These are phyloP conservation scores for Lordiphosa fenestrarum DNA, from an alignment of 2,888 invertebrate species.

Conservation along the genomic window DNA sequence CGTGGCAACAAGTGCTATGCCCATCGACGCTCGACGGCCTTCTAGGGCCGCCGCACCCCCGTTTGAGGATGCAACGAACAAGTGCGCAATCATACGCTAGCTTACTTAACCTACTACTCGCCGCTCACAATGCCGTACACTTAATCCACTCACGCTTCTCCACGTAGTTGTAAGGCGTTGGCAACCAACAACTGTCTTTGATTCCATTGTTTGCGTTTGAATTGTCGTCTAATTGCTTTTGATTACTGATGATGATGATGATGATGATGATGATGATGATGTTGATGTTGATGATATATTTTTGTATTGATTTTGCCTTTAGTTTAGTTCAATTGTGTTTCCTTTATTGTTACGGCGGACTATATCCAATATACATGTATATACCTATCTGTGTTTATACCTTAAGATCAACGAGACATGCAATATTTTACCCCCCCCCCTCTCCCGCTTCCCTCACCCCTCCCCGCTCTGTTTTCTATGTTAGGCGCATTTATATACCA, in stretches of 20 bases:
- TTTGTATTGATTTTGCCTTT: slow-evolving; percentile 59
- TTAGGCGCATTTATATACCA: slow-evolving; percentile 61
- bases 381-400: slow-evolving; percentile 45
- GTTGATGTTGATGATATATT: slow-evolving; percentile 23
- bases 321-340: slow-evolving; percentile 71
- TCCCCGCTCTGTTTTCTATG: slow-evolving; percentile 49
- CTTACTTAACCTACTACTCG: slow-evolving; percentile 51
- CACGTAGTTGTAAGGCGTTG: slow-evolving; percentile 49
- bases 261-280: slow-evolving; percentile 19
- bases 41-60: slow-evolving; percentile 51
- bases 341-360: slow-evolving; percentile 58
- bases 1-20: slow-evolving; percentile 70
- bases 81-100: slow-evolving; percentile 62
- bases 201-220: slow-evolving; percentile 47
- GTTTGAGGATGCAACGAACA: slow-evolving; percentile 57
- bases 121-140: slow-evolving; percentile 55
- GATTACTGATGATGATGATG: slow-evolving; percentile 18
- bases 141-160: slow-evolving; percentile 46
- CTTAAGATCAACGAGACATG: slow-evolving; percentile 38
- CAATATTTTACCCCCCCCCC: slow-evolving; percentile 34
- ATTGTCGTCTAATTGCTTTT: slow-evolving; percentile 50
- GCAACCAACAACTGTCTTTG: slow-evolving; percentile 24
- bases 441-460: no score
- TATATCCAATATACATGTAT: slow-evolving; percentile 49
- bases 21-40: slow-evolving; percentile 80